Evolutionary conservation across 2,888 invertebrate species (phyloP).

Genomic region (Artemia sp.): DNA sequence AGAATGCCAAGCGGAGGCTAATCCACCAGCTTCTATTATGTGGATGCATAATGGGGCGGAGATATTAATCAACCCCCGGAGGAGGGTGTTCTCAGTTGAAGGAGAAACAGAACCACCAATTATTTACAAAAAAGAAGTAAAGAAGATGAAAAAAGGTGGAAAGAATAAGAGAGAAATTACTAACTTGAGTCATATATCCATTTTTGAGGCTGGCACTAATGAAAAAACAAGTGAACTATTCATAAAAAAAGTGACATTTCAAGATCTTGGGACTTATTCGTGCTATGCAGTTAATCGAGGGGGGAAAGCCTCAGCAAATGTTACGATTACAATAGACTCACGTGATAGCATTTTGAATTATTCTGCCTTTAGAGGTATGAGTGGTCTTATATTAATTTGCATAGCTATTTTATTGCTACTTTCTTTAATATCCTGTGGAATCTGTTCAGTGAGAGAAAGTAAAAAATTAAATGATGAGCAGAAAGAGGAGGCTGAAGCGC

Average conservation of each 20-base stretch:
- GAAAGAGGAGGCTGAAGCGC: background rate
- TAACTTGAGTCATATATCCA: background rate
- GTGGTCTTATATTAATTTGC: background rate
- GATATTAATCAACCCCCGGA: background rate
- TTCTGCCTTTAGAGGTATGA: background rate
- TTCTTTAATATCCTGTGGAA: background rate
- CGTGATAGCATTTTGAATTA: background rate
- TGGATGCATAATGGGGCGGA: constrained; percentile 36
- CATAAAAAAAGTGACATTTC: background rate
- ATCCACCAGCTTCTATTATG: constrained; percentile 51
- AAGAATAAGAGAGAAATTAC: background rate
- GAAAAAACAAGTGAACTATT: background rate
- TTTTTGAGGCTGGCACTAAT: background rate
- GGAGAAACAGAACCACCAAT: background rate
- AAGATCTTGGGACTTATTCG: background rate
- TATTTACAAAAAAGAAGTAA: background rate
- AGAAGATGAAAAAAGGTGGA: constrained; percentile 6
- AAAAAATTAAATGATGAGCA: background rate
- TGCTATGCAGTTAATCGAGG: constrained; percentile 7
- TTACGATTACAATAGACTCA: constrained; percentile 11
- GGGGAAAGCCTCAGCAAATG: background rate
- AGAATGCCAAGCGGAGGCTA: constrained; percentile 49
- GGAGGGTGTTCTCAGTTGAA: background rate
- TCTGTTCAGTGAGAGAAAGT: background rate
- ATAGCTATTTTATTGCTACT: background rate